Conservation (phyloP, 2,113 vertebrate genomes). For the Phalacrocorax brasilianus region DNA sequence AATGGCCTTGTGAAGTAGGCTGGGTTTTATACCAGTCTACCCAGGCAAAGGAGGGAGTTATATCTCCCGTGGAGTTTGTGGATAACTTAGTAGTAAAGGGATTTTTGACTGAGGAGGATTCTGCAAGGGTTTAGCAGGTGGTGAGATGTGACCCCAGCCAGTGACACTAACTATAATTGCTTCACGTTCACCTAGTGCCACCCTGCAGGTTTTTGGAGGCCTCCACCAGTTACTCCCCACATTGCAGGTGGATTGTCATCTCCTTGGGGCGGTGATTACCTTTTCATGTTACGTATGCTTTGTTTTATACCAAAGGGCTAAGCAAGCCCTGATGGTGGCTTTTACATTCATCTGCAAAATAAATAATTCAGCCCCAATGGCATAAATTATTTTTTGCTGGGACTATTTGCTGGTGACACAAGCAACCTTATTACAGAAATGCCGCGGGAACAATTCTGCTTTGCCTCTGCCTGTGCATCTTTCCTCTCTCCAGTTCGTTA, state of each 20-base stretch:
- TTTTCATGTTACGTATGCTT: neutral
- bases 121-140: neutral
- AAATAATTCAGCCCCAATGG: neutral
- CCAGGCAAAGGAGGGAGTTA: neutral
- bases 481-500: neutral
- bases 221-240: neutral
- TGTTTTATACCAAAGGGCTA: neutral
- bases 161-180: neutral
- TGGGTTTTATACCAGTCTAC: neutral
- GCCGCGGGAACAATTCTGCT: accelerated
- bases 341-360: neutral
- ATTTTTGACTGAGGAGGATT: neutral
- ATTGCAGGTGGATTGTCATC: neutral
- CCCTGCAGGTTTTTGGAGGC: neutral
- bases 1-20: neutral
- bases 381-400: neutral
- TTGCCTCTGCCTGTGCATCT: neutral
- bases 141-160: neutral
- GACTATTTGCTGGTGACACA: neutral
- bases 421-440: neutral
- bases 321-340: neutral
- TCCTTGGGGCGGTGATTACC: neutral
- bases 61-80: neutral
- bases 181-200: neutral
- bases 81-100: neutral